phyloP scores from a whole-genome alignment of 2,888 invertebrate species.

The Nesidiocoris tenuis region DNA sequence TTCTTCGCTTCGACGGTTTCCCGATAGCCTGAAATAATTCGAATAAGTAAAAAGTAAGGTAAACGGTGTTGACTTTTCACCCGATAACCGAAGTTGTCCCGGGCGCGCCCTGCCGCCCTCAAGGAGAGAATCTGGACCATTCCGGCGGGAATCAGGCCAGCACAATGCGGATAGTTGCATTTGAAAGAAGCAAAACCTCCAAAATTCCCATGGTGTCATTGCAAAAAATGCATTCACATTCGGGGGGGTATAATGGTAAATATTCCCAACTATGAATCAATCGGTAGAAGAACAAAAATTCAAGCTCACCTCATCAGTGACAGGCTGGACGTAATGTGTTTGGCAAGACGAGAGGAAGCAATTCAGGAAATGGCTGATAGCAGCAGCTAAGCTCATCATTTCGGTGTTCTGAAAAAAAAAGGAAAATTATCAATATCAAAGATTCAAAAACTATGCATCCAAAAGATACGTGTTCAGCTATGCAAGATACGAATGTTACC shows the following conservation, averaged over 20 bases:
- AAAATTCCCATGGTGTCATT: no score
- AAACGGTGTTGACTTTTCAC: not conserved
- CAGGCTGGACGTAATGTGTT: slow-evolving; percentile 66
- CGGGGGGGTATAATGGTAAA: no score
- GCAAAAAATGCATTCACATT: no score
- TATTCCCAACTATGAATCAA: no score
- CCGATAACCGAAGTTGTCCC: no score
- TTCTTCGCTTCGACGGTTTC: slow-evolving; percentile 62
- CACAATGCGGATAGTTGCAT: not conserved
- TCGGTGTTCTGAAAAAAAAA: slow-evolving; percentile 68
- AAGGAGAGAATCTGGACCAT: no score
- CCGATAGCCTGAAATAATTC: slow-evolving; percentile 57
- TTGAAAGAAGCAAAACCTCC: no score
- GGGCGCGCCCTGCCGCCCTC: no score
- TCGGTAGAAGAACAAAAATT: no score
- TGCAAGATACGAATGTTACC: slow-evolving; percentile 54
- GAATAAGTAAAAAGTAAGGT: not conserved
- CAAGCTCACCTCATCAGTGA: slow-evolving; percentile 64
- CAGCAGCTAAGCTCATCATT: slow-evolving; percentile 84
- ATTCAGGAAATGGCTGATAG: slow-evolving; percentile 94
- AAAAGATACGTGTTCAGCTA: not conserved
- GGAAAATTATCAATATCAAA: not conserved
- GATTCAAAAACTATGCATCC: not conserved
- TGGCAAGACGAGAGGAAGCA: slow-evolving; percentile 83
- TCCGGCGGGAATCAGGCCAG: not conserved